Percentiles rank a stretch among this genome's conserved stretches.
phyloP scores from a whole-genome alignment of 2,113 vertebrate species.

The Archocentrus centrarchus region DNA sequence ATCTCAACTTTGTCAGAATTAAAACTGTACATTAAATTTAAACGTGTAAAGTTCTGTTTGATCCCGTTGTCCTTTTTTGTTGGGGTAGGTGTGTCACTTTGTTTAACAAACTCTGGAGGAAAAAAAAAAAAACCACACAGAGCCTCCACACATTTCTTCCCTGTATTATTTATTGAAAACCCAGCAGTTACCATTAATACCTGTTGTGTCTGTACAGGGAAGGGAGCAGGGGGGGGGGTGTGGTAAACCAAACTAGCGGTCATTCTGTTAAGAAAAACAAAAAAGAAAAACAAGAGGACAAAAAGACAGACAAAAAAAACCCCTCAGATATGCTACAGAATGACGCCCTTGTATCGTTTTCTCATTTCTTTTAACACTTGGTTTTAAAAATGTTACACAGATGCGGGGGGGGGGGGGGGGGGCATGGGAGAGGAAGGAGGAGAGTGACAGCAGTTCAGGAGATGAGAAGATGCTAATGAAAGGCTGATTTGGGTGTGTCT shows the following conservation, averaged over 20 bases:
- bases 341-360: slow-evolving; percentile 39
- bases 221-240: slow-evolving; percentile 8
- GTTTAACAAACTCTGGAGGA: neutral
- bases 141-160: slow-evolving; percentile 38
- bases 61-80: no score
- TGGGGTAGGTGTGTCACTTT: neutral
- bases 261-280: slow-evolving; percentile 45
- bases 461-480: slow-evolving; percentile 31
- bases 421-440: slow-evolving; percentile 3
- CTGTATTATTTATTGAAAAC: slow-evolving; percentile 79
- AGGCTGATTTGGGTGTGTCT: slow-evolving; percentile 19
- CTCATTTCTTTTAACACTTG: slow-evolving; percentile 41
- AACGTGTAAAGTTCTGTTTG: neutral
- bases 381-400: slow-evolving; percentile 63
- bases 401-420: neutral
- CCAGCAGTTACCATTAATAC: slow-evolving; percentile 69
- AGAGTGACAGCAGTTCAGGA: slow-evolving; percentile 44
- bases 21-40: neutral
- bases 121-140: neutral
- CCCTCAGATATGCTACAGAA: slow-evolving; percentile 51
- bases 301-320: slow-evolving; percentile 37
- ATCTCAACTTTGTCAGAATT: neutral
- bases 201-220: slow-evolving; percentile 58
- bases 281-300: neutral
- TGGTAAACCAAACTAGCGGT: slow-evolving; percentile 57